phyloP scores from a whole-genome alignment of 1,140 invertebrate genomes.

The Heliothis virescens region DNA sequence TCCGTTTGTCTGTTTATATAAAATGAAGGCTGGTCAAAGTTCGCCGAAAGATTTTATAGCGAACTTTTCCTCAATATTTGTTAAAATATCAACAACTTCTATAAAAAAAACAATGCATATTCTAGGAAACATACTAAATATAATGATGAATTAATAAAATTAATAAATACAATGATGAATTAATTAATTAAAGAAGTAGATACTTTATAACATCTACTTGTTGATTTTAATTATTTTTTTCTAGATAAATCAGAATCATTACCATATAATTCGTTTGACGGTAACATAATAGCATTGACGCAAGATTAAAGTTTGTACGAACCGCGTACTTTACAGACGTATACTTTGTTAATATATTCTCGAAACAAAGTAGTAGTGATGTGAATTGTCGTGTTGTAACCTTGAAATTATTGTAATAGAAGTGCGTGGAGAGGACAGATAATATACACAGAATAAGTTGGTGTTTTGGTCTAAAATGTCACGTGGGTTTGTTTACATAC shows the following conservation, averaged over 20 bases:
- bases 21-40: too few species aligned
- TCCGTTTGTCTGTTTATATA: too few species aligned
- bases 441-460: background rate
- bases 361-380: background rate
- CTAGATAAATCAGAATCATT: background rate
- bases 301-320: background rate
- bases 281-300: constrained; percentile 12
- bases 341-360: background rate
- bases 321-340: background rate
- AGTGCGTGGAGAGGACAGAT: background rate
- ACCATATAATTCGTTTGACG: background rate
- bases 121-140: background rate
- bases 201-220: background rate
- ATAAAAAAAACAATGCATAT: background rate
- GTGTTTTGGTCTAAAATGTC: too few species aligned
- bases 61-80: too few species aligned
- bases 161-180: background rate
- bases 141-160: background rate
- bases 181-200: too few species aligned
- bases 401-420: background rate
- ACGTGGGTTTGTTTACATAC: too few species aligned
- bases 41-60: too few species aligned
- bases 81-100: background rate
- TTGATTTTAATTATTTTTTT: background rate
- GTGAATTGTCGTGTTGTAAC: background rate